Conservation (phyloP, 1,140 invertebrate species). For the Araneus ventricosus region DNA sequence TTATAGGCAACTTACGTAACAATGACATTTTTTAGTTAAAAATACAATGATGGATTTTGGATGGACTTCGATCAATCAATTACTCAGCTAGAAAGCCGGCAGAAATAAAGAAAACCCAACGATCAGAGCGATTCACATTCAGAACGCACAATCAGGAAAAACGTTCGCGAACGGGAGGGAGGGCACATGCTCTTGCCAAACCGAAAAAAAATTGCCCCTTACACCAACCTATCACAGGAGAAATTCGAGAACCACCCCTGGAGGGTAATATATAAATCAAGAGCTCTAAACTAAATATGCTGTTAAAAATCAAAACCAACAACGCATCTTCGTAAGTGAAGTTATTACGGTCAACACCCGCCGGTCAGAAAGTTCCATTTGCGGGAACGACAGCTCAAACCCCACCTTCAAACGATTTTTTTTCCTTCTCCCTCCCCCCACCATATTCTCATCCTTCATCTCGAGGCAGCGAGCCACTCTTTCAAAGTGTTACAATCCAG, state of each 20-base stretch:
- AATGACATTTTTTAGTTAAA: no score
- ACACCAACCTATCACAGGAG: no score
- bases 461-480: neutral
- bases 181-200: no score
- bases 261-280: neutral
- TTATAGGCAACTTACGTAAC: no score
- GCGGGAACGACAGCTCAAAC: neutral
- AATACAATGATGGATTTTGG: no score
- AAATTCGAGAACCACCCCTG: neutral
- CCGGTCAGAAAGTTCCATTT: neutral
- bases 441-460: neutral
- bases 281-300: neutral
- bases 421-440: neutral
- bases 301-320: neutral
- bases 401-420: neutral
- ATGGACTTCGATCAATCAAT: no score
- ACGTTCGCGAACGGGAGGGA: no score
- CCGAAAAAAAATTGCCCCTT: no score
- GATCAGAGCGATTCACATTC: no score
- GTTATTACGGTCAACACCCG: constrained; percentile 21
- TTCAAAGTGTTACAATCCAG: constrained; percentile 4
- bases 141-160: no score
- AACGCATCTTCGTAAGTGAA: neutral
- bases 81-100: no score
- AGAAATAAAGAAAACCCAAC: no score